Evolutionary conservation across 2,888 invertebrate genomes (phyloP), one percentile per base, ranked within the genome.

Genomic region (Pseudeuparius sepicola): DNA sequence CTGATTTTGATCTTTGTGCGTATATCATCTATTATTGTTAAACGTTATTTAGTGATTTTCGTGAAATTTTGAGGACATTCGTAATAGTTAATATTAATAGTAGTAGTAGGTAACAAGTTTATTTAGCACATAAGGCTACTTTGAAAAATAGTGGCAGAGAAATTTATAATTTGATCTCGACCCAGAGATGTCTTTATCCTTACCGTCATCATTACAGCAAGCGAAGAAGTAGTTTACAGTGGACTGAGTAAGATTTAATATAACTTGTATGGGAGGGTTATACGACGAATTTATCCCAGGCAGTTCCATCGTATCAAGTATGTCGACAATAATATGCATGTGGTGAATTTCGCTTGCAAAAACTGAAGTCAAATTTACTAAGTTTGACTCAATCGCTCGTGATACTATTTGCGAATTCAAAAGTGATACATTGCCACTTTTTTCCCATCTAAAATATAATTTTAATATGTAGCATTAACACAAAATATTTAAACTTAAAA

Each of bases 161-260:
- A 26, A 27, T 31, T 34, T 18, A 18, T 31, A 32, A 6, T 26
- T 9, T 9, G 11, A n/a, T n/a, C n/a, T n/a, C 6, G 20, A 20
- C 20, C 20, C 7, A 7, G 6, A 20, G 6, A 7, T 20, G 20
- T 20, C 20, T 7, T 20, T 20, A 20, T n/a, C 27, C 41, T 55
- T 60, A 78, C 82, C 77, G 58, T 66, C 61, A 49, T 81, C 73
- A 34, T 71, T 71, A 38, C 85, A 67, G 49, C 79, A 79, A 37
- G 77, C 67, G 56, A 83, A 86, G 59, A 85, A 86, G 54, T 84
- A 86, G 48, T 77, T 74, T 3, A 82, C 77, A 4, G 75, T 73
- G 0, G 81, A 73, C 43, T 76, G 71, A 0, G 82, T 75, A 10
- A 84, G 63, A 58, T 78, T 82, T 12, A 85, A 58, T 10, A 73